Percentiles rank a stretch among this genome's conserved stretches.
Evolutionary conservation across 2,888 invertebrate genomes (phyloP).

Genomic region (Synanthedon tipuliformis): DNA sequence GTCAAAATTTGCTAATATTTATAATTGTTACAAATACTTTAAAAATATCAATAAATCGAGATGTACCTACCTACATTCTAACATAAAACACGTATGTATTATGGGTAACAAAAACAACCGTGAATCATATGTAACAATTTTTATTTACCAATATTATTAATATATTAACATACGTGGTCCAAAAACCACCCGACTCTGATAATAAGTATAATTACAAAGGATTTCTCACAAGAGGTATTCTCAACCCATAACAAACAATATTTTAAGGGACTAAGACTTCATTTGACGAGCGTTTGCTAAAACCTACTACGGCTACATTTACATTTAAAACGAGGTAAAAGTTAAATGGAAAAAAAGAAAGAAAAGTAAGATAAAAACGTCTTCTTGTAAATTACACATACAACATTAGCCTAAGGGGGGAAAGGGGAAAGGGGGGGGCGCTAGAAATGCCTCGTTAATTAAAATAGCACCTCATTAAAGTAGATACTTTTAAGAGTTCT

Average conservation of each 20-base stretch:
- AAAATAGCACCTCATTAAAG: neutral
- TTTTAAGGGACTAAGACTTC: slow-evolving; percentile 47
- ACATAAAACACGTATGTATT: too few relatives aligned
- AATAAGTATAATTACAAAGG: slow-evolving; percentile 64
- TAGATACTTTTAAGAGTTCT: neutral
- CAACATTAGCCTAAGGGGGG: slow-evolving; percentile 30
- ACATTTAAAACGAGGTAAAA: slow-evolving; percentile 54
- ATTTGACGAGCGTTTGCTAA: slow-evolving; percentile 26
- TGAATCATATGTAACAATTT: slow-evolving; percentile 65
- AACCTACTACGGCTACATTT: slow-evolving; percentile 29
- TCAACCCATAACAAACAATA: slow-evolving; percentile 63
- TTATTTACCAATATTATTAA: slow-evolving; percentile 70
- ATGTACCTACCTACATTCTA: too few relatives aligned
- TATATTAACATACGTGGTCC: slow-evolving; percentile 70
- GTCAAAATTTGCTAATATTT: too few relatives aligned
- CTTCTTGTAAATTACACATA: slow-evolving; percentile 46
- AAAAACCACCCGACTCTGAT: slow-evolving; percentile 61
- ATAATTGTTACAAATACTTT: too few relatives aligned
- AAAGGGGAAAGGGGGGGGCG: slow-evolving; percentile 25
- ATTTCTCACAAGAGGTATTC: slow-evolving; percentile 58
- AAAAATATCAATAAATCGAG: too few relatives aligned
- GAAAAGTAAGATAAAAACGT: slow-evolving; percentile 29
- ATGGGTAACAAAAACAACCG: slow-evolving; percentile 26
- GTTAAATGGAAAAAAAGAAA: slow-evolving; percentile 39
- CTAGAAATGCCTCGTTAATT: neutral